These are phyloP conservation scores for Oplegnathus fasciatus DNA, from an alignment of 2,113 vertebrate genomes.

Conservation along the genomic window DNA sequence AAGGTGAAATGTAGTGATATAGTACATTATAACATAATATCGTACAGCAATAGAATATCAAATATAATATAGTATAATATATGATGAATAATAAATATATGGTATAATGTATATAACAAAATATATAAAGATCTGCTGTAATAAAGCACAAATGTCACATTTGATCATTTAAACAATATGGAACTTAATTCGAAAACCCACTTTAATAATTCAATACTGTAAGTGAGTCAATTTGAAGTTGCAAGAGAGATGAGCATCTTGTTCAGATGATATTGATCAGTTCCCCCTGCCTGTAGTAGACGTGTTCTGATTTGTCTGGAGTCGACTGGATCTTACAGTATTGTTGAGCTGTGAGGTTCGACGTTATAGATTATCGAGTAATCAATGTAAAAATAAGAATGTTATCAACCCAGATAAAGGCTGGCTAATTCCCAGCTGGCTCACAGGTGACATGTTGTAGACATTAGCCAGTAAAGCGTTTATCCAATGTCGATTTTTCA, in stretches of 20 bases:
- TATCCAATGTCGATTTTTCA: background rate
- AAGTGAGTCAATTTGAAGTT: background rate
- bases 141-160: background rate
- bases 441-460: background rate
- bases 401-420: background rate
- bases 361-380: background rate
- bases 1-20: too few species aligned
- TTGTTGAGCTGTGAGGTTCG: background rate
- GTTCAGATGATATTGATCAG: background rate
- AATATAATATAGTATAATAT: too few species aligned
- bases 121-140: background rate
- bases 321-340: background rate
- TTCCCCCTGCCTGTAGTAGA: background rate
- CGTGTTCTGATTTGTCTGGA: background rate
- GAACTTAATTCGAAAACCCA: background rate
- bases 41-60: too few species aligned
- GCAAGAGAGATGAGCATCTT: background rate
- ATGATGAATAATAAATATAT: too few species aligned
- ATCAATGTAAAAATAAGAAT: background rate
- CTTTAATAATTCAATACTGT: background rate
- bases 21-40: too few species aligned
- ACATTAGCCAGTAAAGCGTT: background rate
- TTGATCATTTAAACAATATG: background rate
- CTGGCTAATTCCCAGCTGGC: background rate
- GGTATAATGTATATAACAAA: too few species aligned